These are phyloP conservation scores for Galerucella pusilla DNA, from an alignment of 2,888 invertebrate genomes.

Conservation along the genomic window DNA sequence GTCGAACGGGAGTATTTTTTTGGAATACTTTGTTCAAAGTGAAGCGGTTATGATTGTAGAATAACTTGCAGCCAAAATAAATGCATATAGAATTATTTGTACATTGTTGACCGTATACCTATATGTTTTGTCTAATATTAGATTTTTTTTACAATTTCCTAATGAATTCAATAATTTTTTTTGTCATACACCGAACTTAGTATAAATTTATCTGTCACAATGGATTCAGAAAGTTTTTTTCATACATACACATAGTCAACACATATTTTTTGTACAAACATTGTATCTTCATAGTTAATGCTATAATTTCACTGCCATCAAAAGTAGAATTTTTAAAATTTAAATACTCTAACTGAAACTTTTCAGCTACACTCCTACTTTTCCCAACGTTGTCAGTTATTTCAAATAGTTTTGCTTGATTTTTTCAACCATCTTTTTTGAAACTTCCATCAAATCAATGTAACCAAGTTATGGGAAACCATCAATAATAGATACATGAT, in stretches of 20 bases:
- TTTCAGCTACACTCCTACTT: too few species aligned
- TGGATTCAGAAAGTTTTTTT: conserved; percentile 42
- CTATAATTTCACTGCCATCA: background rate
- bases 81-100: conserved; percentile 56
- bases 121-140: conserved; percentile 54
- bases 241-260: conserved; percentile 55
- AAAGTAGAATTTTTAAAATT: background rate
- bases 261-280: conserved; percentile 57
- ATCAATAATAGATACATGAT: too few species aligned
- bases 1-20: background rate
- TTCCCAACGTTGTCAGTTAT: too few species aligned
- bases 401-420: too few species aligned
- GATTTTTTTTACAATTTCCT: conserved; percentile 56
- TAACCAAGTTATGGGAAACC: too few species aligned
- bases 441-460: too few species aligned
- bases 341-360: background rate
- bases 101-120: conserved; percentile 66
- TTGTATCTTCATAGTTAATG: conserved; percentile 14
- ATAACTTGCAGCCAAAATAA: conserved; percentile 52
- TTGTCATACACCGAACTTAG: conserved; percentile 47
- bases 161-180: conserved; percentile 41
- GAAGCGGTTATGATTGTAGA: conserved; percentile 48
- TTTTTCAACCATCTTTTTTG: too few species aligned
- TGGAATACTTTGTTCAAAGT: conserved; percentile 17
- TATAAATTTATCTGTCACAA: conserved; percentile 35